phyloP scores from a whole-genome alignment of 2,888 invertebrate species.

The Cryptocephalus moraei region DNA sequence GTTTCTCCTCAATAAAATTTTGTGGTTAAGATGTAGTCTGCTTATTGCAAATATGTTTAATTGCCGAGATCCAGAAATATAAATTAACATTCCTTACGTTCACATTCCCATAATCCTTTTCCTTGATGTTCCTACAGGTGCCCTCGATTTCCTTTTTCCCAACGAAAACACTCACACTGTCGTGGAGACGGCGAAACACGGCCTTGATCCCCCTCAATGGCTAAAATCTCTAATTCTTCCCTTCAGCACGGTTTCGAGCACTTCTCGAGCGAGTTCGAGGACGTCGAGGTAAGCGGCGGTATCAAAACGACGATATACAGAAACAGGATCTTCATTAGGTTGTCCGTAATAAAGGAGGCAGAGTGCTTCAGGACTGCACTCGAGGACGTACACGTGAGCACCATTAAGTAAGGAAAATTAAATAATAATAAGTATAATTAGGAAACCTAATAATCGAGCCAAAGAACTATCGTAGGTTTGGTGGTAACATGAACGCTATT shows the following conservation, averaged over 20 bases:
- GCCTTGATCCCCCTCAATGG: no score
- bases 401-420: constrained; percentile 21
- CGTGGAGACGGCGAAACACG: not conserved
- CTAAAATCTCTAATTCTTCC: constrained; percentile 1
- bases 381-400: constrained; percentile 19
- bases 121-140: no score
- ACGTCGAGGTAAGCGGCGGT: constrained; percentile 40
- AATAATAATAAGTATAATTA: not conserved
- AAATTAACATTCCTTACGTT: no score
- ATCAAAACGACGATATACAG: constrained; percentile 30
- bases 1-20: no score
- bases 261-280: constrained; percentile 43
- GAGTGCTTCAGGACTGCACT: constrained; percentile 18
- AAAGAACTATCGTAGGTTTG: no score
- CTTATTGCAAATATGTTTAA: no score
- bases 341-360: constrained; percentile 22
- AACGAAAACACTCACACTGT: not conserved
- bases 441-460: no score
- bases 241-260: constrained; percentile 29
- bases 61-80: no score
- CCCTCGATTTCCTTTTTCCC: not conserved
- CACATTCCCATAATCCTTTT: no score
- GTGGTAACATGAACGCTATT: no score
- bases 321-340: constrained; percentile 25
- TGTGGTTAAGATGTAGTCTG: no score